Percentiles rank a stretch among this genome's conserved stretches.
These are phyloP conservation scores for Drosophila chauvacae DNA, from an alignment of 1,140 invertebrate species.

Conservation along the genomic window DNA sequence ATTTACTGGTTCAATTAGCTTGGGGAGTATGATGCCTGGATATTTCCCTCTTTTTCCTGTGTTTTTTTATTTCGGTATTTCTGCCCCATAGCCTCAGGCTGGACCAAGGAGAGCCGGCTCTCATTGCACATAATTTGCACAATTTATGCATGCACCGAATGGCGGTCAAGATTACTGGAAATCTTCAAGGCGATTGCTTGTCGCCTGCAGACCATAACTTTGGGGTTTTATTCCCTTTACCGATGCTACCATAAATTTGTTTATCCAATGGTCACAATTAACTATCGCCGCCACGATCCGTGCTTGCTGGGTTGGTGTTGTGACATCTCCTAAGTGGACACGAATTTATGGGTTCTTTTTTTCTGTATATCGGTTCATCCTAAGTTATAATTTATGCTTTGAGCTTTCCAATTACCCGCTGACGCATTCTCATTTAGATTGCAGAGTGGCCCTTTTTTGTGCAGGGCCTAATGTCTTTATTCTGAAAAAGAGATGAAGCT, in stretches of 20 bases:
- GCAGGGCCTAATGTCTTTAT: constrained; percentile 50
- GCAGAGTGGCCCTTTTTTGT: constrained; percentile 7
- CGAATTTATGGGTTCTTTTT: constrained; percentile 49
- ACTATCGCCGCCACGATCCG: constrained; percentile 55
- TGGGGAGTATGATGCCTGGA: constrained; percentile 34
- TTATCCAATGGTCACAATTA: constrained; percentile 66
- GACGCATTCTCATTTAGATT: constrained; percentile 57
- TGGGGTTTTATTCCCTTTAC: constrained; percentile 51
- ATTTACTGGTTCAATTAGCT: constrained; percentile 79
- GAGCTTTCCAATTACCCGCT: constrained; percentile 52
- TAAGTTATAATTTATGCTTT: constrained; percentile 56
- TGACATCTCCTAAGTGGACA: constrained; percentile 63
- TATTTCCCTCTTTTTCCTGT: neutral
- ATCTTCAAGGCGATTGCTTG: constrained; percentile 42
- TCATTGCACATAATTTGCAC: constrained; percentile 65
- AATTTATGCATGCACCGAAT: constrained; percentile 67
- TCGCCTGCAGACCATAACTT: constrained; percentile 57
- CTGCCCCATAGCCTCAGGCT: constrained; percentile 60
- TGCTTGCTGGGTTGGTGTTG: constrained; percentile 47
- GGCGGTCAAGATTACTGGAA: constrained; percentile 56
- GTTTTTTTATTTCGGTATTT: constrained; percentile 13
- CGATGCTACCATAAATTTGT: constrained; percentile 66
- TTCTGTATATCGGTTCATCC: constrained; percentile 22
- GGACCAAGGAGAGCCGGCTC: constrained; percentile 8
- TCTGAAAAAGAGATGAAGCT: constrained; percentile 14